Conservation (phyloP, 2,113 vertebrate genomes). For the Pipra filicauda region DNA sequence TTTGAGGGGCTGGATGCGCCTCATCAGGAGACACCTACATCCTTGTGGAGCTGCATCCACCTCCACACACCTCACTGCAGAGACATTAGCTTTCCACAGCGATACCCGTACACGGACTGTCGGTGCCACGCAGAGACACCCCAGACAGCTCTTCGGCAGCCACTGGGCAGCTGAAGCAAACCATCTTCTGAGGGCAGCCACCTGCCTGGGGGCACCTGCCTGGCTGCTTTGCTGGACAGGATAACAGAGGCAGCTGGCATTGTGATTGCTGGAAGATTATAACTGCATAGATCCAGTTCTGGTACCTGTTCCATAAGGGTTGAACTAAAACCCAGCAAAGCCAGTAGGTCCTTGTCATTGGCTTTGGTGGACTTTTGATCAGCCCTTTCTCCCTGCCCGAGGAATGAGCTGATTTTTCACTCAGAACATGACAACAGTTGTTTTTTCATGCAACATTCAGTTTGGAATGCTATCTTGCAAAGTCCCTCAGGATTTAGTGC, state of each 20-base stretch:
- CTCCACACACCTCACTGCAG: background rate
- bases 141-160: background rate
- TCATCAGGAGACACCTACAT: background rate
- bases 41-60: background rate
- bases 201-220: accelerated
- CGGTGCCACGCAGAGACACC: background rate
- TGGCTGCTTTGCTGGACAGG: background rate
- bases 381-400: background rate
- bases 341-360: background rate
- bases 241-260: accelerated
- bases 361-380: background rate
- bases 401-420: background rate
- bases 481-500: background rate
- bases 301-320: background rate
- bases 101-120: accelerated
- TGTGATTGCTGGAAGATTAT: background rate
- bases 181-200: background rate
- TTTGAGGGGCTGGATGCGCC: background rate
- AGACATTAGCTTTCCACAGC: background rate
- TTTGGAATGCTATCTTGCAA: background rate
- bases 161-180: background rate
- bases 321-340: constrained; percentile 3
- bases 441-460: background rate
- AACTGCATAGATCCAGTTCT: constrained; percentile 10
- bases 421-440: background rate